Percentiles rank a stretch among this genome's conserved stretches.
phyloP scores from a whole-genome alignment of 2,113 vertebrate genomes.

The Trogon melanurus region DNA sequence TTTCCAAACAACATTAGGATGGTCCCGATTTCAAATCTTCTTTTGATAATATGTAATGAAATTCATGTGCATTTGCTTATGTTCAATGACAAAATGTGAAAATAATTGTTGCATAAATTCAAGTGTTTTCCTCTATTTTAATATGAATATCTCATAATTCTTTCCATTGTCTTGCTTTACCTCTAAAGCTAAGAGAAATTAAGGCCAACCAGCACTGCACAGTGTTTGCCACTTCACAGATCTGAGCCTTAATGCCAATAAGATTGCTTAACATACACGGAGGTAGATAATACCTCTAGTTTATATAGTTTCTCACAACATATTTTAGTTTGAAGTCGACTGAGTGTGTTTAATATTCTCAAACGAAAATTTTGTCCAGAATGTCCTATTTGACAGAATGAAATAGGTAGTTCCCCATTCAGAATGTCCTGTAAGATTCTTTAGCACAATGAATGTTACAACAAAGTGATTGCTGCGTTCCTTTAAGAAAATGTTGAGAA shows the following conservation, averaged over 20 bases:
- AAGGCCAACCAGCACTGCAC: neutral
- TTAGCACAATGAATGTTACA: neutral
- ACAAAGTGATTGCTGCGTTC: neutral
- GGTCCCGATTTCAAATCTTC: neutral
- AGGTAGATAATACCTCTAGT: neutral
- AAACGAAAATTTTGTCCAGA: neutral
- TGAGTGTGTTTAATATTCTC: neutral
- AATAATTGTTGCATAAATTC: neutral
- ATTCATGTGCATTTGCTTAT: neutral
- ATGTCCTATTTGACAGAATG: neutral
- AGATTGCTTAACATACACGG: neutral
- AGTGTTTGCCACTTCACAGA: neutral
- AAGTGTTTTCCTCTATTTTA: neutral
- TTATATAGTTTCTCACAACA: neutral
- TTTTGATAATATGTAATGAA: neutral
- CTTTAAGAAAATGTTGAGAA: neutral
- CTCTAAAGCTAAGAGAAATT: neutral
- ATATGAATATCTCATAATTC: neutral
- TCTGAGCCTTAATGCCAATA: neutral
- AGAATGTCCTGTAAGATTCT: neutral
- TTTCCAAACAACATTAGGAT: neutral
- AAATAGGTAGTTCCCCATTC: neutral
- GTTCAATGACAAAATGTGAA: neutral
- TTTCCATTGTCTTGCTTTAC: neutral
- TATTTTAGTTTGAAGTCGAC: neutral